Evolutionary conservation across 2,888 invertebrate genomes (phyloP), one percentile per base, ranked within the genome.

Genomic region (Apotomis capreana): DNA sequence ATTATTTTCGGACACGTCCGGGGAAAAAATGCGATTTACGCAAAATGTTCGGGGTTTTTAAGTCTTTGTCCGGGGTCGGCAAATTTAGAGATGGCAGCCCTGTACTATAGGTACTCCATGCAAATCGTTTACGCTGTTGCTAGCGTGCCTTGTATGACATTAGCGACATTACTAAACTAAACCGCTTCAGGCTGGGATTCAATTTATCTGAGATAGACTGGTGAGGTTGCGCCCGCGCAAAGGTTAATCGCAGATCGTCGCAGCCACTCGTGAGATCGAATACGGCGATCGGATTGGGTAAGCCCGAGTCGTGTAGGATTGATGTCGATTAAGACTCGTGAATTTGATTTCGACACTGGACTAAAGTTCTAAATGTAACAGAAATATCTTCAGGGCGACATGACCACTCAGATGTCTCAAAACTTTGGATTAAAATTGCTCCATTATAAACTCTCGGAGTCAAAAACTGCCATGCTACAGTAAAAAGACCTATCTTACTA

Each of bases 231-330:
- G 44, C 54, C 12, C 36, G 61, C 12, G 61, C 26, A 65, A 65
- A 65, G 55, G 65, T 65, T 65, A 57, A 65, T 65, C 65, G 55
- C 55, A 55, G 65, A 65, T 65, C 55, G 55, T 65, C 65, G 46
- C 57, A 55, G 57, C 57, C 65, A 62, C 61, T 65, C 65, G 65
- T 65, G 55, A 65, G 65, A 65, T 57, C 55, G 46, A 57, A 65
- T 46, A 57, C 57, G 57, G 65, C 57, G 55, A 46, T 57, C 63
- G 49, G 9, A 55, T 65, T 65, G 65, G n/a, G 65, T 46, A 65
- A 65, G 44, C 52, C 51, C 10, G 58, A 52, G 37, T 65, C 46
- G 57, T 65, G 55, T 65, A 51, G 26, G 46, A 65, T 65, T 12
- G 65, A 46, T 46, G 65, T 57, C 55, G 55, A 57, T 55, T 40